These are phyloP conservation scores for Polypedilum pembai DNA, from an alignment of 1,140 invertebrate genomes.

Conservation along the genomic window DNA sequence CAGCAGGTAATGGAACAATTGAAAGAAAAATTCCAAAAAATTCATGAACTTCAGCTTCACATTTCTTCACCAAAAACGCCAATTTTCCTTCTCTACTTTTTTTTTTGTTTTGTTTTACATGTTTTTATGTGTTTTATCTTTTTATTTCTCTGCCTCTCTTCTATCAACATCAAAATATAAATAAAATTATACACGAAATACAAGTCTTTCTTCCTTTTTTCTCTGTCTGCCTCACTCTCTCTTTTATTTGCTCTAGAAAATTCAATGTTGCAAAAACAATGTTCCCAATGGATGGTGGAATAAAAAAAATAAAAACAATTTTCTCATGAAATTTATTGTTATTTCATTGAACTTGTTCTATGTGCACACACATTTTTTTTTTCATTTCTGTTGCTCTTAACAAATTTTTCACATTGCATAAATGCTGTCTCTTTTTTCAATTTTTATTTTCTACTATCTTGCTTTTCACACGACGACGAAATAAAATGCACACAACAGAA, in stretches of 20 bases:
- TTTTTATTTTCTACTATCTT: slow-evolving; percentile 34
- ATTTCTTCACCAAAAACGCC: neutral
- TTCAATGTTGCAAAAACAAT: neutral
- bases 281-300: neutral
- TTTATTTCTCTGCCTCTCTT: neutral
- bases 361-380: neutral
- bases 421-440: slow-evolving; percentile 29
- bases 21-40: neutral
- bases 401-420: slow-evolving; percentile 25
- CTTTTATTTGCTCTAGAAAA: too few relatives aligned
- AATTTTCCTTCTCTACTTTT: neutral
- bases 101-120: too few relatives aligned
- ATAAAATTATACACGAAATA: slow-evolving; percentile 12
- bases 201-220: too few relatives aligned
- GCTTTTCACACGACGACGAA: neutral
- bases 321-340: neutral
- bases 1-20: slow-evolving; percentile 69
- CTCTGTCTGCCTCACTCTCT: neutral
- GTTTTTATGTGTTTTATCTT: neutral
- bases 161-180: neutral
- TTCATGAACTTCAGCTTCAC: neutral
- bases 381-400: slow-evolving; percentile 23
- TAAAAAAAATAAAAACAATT: neutral
- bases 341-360: slow-evolving; percentile 13
- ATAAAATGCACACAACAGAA: neutral